Evolutionary conservation across 2,797 vertebrate genomes (phyloP), one percentile per base, ranked within the genome.

Genomic region (Periparus ater): DNA sequence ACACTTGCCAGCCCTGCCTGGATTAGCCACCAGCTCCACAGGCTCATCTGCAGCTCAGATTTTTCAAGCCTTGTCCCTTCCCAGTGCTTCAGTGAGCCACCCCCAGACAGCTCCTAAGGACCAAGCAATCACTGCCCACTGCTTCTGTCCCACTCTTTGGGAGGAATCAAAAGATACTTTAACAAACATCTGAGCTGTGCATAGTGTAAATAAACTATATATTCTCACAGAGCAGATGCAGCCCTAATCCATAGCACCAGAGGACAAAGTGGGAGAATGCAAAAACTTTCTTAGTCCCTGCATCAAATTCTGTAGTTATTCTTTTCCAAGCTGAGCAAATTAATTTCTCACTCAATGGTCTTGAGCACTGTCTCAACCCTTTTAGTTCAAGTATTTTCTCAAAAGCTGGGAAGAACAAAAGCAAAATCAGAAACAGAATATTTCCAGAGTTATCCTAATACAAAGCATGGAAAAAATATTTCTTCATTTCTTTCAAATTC

Each of bases 391-490:
- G 3, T 68, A 90, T 72, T 85, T 93, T 76, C 73, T 88, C 91
- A 93, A 96, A 91, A 85, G 57, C 53, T 38, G 17, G 25, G 32
- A 91, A 83, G 50, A 93, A 86, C 79, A 95, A 93, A 95, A 94
- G 58, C 54, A 91, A 95, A 95, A 95, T 72, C 44, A 93, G 66
- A 91, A 88, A 38, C 53, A 80, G 74, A 73, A 9, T 54, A 86
- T 65, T 95, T 93, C 80, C 93, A 95, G 61, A 91, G 62, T 86
- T 90, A 89, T 50, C 45, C 83, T 84, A 88, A 91, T 57, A 78
- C 30, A 95, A 95, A 84, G 34, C 57, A 88, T 19, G 50, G 67
- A 5, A 14, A 51, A 68, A 83, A 62, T 40, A 40, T 38, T 53
- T 74, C 25, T 67, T 72, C 4, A 44, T 77, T 93, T 86, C 65